Percentiles rank a stretch among this genome's conserved stretches.
Conservation (phyloP, 1,140 invertebrate genomes). For the Hypothenemus hampei region DNA sequence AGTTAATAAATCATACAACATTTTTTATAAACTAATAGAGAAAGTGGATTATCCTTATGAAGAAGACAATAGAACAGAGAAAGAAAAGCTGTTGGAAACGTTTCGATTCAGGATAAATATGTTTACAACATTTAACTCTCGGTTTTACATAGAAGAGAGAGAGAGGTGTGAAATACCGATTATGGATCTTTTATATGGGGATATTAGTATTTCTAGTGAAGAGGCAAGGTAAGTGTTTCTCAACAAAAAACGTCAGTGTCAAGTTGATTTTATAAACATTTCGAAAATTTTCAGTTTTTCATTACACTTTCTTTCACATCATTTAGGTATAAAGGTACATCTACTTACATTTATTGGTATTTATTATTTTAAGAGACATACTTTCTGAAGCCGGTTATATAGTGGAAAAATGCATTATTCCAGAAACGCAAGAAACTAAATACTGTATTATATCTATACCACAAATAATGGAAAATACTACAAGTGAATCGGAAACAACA, state of each 20-base stretch:
- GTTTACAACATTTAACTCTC: constrained; percentile 28
- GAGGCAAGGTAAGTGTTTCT: constrained; percentile 35
- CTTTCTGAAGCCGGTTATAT: constrained; percentile 31
- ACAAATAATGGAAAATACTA: constrained; percentile 34
- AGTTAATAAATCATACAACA: constrained; percentile 12
- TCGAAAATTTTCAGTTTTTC: neutral
- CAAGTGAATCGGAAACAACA: constrained; percentile 32
- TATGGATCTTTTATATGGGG: constrained; percentile 37
- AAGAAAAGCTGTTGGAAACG: constrained; percentile 48
- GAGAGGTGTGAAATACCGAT: constrained; percentile 48
- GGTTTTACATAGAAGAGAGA: constrained; percentile 40
- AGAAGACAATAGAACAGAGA: constrained; percentile 45
- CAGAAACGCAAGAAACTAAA: constrained; percentile 24
- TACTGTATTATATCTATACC: constrained; percentile 34
- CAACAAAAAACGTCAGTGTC: constrained; percentile 1
- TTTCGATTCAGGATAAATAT: constrained; percentile 46
- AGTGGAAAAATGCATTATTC: constrained; percentile 35
- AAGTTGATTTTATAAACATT: too few species aligned
- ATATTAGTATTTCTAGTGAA: constrained; percentile 37
- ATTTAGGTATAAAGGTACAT: neutral
- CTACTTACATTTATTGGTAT: neutral
- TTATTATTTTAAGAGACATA: constrained; percentile 17
- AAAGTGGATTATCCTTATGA: constrained; percentile 42
- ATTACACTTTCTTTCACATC: neutral
- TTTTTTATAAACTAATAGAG: constrained; percentile 24